These are phyloP conservation scores for Mormyrus iriodes DNA, from an alignment of 2,113 vertebrate genomes.

Conservation along the genomic window DNA sequence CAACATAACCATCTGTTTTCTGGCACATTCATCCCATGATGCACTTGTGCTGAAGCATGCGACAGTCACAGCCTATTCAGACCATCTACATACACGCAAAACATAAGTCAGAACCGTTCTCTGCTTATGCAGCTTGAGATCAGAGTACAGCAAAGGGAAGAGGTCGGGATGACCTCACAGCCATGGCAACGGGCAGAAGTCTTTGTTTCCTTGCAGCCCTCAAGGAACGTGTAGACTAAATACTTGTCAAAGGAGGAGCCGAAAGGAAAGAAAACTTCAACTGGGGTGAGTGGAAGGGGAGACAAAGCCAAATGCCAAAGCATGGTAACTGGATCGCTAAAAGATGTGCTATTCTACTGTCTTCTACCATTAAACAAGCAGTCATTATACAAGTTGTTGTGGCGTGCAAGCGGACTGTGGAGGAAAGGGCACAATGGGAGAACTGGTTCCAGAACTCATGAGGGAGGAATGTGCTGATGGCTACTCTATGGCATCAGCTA, in stretches of 20 bases:
- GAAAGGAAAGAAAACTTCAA: slow-evolving; percentile 41
- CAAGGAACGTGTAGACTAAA: slow-evolving; percentile 18
- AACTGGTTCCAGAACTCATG: slow-evolving; percentile 35
- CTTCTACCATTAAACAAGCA: slow-evolving; percentile 43
- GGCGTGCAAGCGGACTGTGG: slow-evolving; percentile 6
- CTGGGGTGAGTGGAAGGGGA: slow-evolving; percentile 21
- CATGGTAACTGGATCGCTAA: slow-evolving; percentile 21
- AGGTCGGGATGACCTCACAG: slow-evolving; percentile 28
- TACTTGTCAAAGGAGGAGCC: slow-evolving; percentile 18
- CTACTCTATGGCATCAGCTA: slow-evolving; percentile 26
- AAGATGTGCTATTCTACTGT: slow-evolving; percentile 39
- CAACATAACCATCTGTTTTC: background rate
- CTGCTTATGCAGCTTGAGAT: slow-evolving; percentile 34
- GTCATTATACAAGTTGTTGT: slow-evolving; percentile 30
- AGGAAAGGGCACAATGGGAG: slow-evolving; percentile 25
- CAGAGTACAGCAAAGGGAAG: slow-evolving; percentile 19
- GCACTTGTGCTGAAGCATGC: background rate
- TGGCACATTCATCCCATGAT: background rate
- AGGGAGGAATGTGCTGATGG: slow-evolving; percentile 23
- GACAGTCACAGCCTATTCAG: background rate
- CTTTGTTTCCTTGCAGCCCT: slow-evolving; percentile 36
- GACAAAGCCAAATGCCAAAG: slow-evolving; percentile 38
- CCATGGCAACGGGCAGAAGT: slow-evolving; percentile 34
- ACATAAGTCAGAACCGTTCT: slow-evolving; percentile 31
- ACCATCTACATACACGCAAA: background rate